Evolutionary conservation across 1,140 invertebrate species (phyloP).

Genomic region (Yoshiicerus persimilis): DNA sequence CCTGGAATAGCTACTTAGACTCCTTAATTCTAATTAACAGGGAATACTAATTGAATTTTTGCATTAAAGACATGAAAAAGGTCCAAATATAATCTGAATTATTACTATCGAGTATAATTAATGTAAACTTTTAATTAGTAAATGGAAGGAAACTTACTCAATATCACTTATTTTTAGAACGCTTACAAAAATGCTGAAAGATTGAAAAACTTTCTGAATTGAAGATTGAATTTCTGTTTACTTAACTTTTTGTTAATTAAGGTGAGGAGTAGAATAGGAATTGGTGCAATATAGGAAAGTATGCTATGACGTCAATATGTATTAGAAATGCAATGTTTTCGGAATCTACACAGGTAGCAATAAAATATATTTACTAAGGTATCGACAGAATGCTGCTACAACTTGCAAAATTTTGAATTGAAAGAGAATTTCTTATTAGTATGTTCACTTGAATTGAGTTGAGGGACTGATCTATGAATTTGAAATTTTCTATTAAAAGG

Average conservation of each 20-base stretch:
- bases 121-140: conserved; percentile 10
- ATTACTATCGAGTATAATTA: not conserved
- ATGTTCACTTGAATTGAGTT: not conserved
- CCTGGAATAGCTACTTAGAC: no score
- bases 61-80: no score
- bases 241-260: not conserved
- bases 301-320: not conserved
- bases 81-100: no score
- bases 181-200: not conserved
- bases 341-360: not conserved
- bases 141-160: not conserved
- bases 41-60: no score
- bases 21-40: no score
- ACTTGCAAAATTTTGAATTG: not conserved
- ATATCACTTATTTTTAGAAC: not conserved
- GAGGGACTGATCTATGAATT: not conserved
- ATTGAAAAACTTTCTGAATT: not conserved
- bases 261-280: not conserved
- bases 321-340: not conserved
- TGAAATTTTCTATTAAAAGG: not conserved
- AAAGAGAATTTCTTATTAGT: not conserved
- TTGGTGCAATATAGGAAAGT: not conserved
- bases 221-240: not conserved
- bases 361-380: not conserved
- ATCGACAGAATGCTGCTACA: not conserved